phyloP scores from a whole-genome alignment of 2,888 invertebrate genomes.

The Erannis defoliaria region DNA sequence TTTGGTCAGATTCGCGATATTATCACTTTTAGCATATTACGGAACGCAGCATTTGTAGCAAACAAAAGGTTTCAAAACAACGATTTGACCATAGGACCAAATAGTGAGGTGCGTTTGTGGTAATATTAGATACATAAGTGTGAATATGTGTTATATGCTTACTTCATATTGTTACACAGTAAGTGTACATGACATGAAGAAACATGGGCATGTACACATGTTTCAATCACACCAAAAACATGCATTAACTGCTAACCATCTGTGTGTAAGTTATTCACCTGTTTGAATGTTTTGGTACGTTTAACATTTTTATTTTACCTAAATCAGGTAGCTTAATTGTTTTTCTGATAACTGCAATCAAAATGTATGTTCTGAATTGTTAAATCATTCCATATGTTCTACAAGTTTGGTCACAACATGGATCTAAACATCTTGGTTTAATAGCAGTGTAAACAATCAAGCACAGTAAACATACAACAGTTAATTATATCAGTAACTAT shows the following conservation, averaged over 20 bases:
- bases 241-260: background rate
- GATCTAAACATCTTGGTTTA: background rate
- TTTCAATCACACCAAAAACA: background rate
- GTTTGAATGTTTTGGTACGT: slow-evolving; percentile 3
- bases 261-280: background rate
- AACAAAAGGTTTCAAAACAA: too few relatives aligned
- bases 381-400: background rate
- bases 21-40: too few relatives aligned
- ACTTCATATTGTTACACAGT: too few relatives aligned
- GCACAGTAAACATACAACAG: slow-evolving; percentile 2
- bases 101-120: too few relatives aligned
- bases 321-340: slow-evolving; percentile 3
- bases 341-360: slow-evolving; percentile 10
- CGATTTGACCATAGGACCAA: too few relatives aligned
- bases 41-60: too few relatives aligned
- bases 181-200: background rate
- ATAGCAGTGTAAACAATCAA: slow-evolving; percentile 1
- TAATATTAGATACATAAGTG: too few relatives aligned
- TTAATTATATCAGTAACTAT: slow-evolving; percentile 16
- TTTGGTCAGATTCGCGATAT: too few relatives aligned
- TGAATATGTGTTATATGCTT: too few relatives aligned
- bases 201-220: background rate
- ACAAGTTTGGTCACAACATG: background rate
- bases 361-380: background rate
- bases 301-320: slow-evolving; percentile 1